phyloP scores from a whole-genome alignment of 2,888 invertebrate genomes.

The Perizoma flavofasciatum region DNA sequence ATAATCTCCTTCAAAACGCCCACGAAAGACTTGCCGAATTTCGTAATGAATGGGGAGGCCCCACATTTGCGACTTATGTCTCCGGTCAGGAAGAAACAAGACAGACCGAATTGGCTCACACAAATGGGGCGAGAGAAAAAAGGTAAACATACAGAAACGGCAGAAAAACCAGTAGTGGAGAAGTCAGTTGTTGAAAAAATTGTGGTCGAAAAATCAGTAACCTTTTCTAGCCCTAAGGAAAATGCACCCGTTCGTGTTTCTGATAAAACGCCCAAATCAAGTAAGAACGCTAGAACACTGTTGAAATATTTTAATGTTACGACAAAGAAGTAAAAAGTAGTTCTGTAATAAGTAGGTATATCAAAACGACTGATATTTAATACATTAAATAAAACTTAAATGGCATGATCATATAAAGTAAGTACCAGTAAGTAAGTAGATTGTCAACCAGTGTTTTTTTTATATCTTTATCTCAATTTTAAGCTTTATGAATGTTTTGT shows the following conservation, averaged over 20 bases:
- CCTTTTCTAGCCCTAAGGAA: constrained; percentile 61
- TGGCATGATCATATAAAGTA: no score
- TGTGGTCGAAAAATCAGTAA: background rate
- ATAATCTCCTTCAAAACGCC: constrained; percentile 77
- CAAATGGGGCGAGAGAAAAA: constrained; percentile 53
- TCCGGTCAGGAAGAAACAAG: constrained; percentile 85
- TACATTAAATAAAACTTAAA: constrained; percentile 5
- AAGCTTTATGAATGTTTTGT: no score
- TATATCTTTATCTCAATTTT: no score
- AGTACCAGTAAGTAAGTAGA: no score
- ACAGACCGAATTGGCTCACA: constrained; percentile 86
- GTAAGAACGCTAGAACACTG: constrained; percentile 57
- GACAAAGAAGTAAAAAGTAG: constrained; percentile 45
- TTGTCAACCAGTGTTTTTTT: no score
- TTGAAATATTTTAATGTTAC: constrained; percentile 67
- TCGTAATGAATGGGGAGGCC: constrained; percentile 89
- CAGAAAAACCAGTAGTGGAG: constrained; percentile 17
- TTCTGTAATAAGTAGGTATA: constrained; percentile 7
- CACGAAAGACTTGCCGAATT: constrained; percentile 90
- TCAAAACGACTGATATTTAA: constrained; percentile 44
- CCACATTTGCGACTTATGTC: constrained; percentile 89
- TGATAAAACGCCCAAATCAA: constrained; percentile 55
- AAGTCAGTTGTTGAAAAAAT: constrained; percentile 12
- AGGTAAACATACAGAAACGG: constrained; percentile 18
- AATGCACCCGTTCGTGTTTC: constrained; percentile 48